Conservation (phyloP, 1,140 invertebrate species). For the Leptopilina clavipes region DNA sequence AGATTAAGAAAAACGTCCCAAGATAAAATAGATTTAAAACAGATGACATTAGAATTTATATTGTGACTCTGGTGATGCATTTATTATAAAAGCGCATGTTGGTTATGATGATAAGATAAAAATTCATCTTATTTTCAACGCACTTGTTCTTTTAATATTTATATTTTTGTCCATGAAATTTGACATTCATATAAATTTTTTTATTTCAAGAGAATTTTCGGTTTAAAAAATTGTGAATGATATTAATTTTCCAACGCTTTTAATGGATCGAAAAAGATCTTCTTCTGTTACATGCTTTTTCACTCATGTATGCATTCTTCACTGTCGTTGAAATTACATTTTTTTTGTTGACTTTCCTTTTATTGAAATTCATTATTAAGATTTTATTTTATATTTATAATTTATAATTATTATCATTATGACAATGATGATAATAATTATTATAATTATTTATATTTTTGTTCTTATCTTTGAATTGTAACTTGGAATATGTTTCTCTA, state of each 20-base stretch:
- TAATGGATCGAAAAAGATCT: not conserved
- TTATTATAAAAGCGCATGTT: not conserved
- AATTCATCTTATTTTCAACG: not conserved
- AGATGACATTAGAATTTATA: conserved; percentile 7
- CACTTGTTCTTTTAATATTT: not conserved
- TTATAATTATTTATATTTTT: too few species aligned
- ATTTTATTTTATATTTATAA: too few species aligned
- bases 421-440: too few species aligned
- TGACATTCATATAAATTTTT: not conserved
- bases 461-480: too few species aligned
- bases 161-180: not conserved
- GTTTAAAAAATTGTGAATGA: not conserved
- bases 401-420: too few species aligned
- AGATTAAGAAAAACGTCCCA: not conserved
- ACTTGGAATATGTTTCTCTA: too few species aligned
- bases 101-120: not conserved
- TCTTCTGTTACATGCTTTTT: not conserved
- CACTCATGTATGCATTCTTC: not conserved
- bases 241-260: not conserved
- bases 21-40: conserved; percentile 5
- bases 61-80: not conserved
- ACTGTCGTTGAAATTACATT: too few species aligned
- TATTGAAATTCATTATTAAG: too few species aligned
- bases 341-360: too few species aligned
- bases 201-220: not conserved